These are phyloP conservation scores for Brachynemurus nebulosus DNA, from an alignment of 2,888 invertebrate genomes.

Conservation along the genomic window DNA sequence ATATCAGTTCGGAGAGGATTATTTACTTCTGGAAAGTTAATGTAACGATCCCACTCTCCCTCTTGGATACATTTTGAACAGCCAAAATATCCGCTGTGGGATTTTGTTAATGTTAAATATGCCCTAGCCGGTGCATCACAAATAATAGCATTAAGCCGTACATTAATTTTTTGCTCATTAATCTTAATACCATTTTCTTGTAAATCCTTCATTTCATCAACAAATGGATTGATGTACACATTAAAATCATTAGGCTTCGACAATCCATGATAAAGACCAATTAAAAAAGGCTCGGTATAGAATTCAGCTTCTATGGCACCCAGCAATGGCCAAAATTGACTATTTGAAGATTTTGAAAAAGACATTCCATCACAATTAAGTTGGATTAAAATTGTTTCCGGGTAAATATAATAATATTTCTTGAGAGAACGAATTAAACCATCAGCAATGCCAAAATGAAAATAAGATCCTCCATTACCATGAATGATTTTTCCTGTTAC, in stretches of 20 bases:
- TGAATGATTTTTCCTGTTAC: conserved; percentile 6
- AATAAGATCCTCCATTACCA: conserved; percentile 10
- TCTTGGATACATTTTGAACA: conserved; percentile 20
- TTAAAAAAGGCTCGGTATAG: conserved; percentile 12
- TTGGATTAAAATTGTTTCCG: conserved; percentile 11
- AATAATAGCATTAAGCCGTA: conserved; percentile 14
- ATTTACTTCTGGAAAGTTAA: conserved; percentile 10
- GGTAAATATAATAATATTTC: conserved; percentile 10
- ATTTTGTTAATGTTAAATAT: conserved; percentile 17
- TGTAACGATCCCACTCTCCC: conserved; percentile 12
- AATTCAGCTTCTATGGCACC: conserved; percentile 10
- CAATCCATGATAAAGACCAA: conserved; percentile 15
- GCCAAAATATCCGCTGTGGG: conserved; percentile 19
- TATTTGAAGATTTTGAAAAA: conserved; percentile 16
- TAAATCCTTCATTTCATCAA: conserved; percentile 15
- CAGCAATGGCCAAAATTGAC: conserved; percentile 20
- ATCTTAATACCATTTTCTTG: conserved; percentile 9
- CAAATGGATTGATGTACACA: conserved; percentile 16
- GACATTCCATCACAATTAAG: conserved; percentile 20
- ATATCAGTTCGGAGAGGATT: conserved; percentile 11
- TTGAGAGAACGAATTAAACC: conserved; percentile 11
- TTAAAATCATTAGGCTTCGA: conserved; percentile 16
- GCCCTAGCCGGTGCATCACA: conserved; percentile 21
- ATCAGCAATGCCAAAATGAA: conserved; percentile 13
- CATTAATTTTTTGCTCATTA: conserved; percentile 7